Base-by-base conservation (phyloP, 2,113 vertebrate genomes). In the Sylvietta virens region DNA sequence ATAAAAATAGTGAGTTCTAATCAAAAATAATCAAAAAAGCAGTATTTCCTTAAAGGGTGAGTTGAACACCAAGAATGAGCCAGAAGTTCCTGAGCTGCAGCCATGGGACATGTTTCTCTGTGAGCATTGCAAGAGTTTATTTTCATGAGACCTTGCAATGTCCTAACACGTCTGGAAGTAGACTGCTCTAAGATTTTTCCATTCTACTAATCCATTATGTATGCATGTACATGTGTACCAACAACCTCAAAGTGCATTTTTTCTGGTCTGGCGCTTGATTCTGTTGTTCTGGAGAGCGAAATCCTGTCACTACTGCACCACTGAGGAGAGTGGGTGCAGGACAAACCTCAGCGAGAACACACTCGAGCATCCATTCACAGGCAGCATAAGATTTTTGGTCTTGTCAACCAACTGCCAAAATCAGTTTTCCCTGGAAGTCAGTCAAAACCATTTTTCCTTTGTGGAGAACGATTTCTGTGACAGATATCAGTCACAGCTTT, bases 291-390 rank as follows among this genome's bases (percentile, higher is more conserved):
- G n/a, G 19, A 88, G 31, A 77, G 30, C 70, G 22, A 39, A 78
- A 7, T 26, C 69, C 11, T 42, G 13, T 44, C 57, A 76, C 24
- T 48, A 22, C 22, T 40, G 44, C 51, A 60, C 19, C 35, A n/a
- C 0, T 51, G 60, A 73, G 51, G 54, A 54, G 17, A 78, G 3
- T 4, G 39, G 40, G 14, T 51, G 22, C 35, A 51, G 47, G 24
- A 77, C 64, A 62, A 92, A 51, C 35, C 21, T 62, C 56, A 81
- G 50, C 19, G 54, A 7, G 17, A 50, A 7, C 27, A 74, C 9
- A 44, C 21, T 81, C 0, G 0, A 72, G 54, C 53, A 31, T 8
- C 15, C 6, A 1, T 47, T 69, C 45, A 54, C 7, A 27, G 26
- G 37, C n/a, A 79, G 35, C 3, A 23, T 31, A 50, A 47, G 72